Evolutionary conservation across 2,888 invertebrate species (phyloP), one percentile per base, ranked within the genome.

Genomic region (Eupithecia abbreviata): DNA sequence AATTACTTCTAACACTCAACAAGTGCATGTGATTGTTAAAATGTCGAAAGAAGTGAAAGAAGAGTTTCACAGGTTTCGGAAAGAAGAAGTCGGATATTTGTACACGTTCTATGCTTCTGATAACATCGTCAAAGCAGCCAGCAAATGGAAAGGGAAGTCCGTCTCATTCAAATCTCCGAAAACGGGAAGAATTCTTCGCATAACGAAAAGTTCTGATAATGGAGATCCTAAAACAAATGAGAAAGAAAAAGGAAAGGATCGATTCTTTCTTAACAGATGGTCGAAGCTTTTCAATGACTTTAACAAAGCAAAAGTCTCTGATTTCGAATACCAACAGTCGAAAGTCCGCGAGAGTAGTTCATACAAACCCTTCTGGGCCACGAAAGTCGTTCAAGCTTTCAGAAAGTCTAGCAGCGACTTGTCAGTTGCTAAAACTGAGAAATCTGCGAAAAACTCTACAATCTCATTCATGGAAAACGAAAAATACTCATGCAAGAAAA

Each of bases 331-430:
- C 77, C 88, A 90, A 74, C 90, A 88, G 74, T 85, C 92, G 0
- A 90, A 87, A 78, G 86, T 92, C 0, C 84, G 92, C 2, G 86
- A 85, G 72, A 85, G 91, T 76, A 92, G 92, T 76, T 86, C 86
- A 15, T 92, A 93, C 82, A 92, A 89, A 83, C 91, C 92, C 0
- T 91, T 93, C 82, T 93, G 93, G 93, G 92, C 93, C 9, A 91
- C 90, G 0, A 91, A 88, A 86, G 88, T 91, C 0, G 84, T 83
- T 7, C 74, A 79, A 74, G 71, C 79, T 10, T 76, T 83, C 84
- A 18, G 80, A 80, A 74, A 84, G 83, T 15, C 77, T 41, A 81
- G 82, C 42, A 74, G 77, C 51, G 77, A 81, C 66, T 71, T 68
- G 1, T 79, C 82, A 9, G 81, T 70, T 66, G 10, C 73, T 3